These are phyloP conservation scores for Arvicanthis niloticus DNA, from an alignment of 2,113 vertebrate genomes.

Conservation along the genomic window DNA sequence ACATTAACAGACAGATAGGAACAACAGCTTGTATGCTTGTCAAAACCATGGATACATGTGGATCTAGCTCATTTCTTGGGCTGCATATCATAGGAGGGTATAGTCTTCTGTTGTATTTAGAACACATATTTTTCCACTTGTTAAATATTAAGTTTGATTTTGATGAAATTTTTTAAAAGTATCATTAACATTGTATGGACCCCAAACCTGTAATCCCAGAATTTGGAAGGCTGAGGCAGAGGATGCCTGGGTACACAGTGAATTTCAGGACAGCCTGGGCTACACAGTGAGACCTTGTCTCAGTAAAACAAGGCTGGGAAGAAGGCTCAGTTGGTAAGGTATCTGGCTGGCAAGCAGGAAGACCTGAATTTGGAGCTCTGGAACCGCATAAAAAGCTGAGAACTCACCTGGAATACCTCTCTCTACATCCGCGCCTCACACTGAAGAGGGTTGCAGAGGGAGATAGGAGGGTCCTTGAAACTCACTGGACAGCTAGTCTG, in stretches of 20 bases:
- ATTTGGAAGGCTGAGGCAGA: not conserved
- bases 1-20: not conserved
- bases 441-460: not conserved
- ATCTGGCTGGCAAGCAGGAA: not conserved
- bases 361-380: not conserved
- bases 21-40: too few relatives aligned
- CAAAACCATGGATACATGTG: not conserved
- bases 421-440: not conserved
- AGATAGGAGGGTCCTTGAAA: not conserved
- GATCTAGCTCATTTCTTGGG: not conserved
- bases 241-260: not conserved
- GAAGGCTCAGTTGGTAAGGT: not conserved
- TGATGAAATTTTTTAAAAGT: not conserved
- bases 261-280: not conserved
- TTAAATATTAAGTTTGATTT: not conserved
- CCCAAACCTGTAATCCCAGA: not conserved
- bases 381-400: not conserved
- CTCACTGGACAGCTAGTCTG: not conserved
- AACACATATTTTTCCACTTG: not conserved
- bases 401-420: not conserved
- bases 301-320: not conserved
- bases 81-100: not conserved
- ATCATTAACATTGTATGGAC: not conserved
- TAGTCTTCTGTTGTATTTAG: not conserved
- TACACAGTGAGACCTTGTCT: not conserved